These are phyloP conservation scores for Jaculus jaculus DNA, from an alignment of 2,113 vertebrate species.

Conservation along the genomic window DNA sequence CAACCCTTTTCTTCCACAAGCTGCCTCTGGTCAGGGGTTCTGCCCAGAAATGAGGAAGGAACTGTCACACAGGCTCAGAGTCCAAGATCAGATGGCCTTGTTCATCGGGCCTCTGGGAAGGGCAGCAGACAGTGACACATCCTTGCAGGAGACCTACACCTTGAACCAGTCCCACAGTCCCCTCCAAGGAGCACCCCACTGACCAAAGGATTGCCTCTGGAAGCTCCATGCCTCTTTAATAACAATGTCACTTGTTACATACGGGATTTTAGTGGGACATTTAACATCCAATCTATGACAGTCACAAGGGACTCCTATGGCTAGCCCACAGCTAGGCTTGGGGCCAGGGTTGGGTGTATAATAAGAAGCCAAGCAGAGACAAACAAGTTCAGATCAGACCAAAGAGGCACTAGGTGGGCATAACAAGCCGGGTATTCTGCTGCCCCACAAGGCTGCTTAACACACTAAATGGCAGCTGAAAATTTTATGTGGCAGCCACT, in stretches of 20 bases:
- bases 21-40: no score
- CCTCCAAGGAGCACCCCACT: no score
- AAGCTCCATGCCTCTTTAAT: not conserved
- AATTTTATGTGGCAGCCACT: not conserved
- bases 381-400: not conserved
- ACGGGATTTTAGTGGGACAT: not conserved
- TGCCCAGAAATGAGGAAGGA: no score
- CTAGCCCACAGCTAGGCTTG: no score
- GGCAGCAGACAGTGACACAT: not conserved
- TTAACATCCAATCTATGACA: not conserved
- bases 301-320: not conserved
- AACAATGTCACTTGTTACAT: not conserved
- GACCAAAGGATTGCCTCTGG: not conserved
- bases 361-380: not conserved
- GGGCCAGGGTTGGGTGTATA: not conserved
- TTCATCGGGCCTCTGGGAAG: not conserved
- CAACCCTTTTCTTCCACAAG: no score
- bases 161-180: not conserved
- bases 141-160: no score
- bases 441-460: no score
- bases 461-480: rapidly evolving
- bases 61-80: not conserved
- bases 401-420: no score
- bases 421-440: no score
- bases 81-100: not conserved